A percentile compares a stretch with the other conserved stretches of the same genome.
Conservation (phyloP, 2,888 invertebrate genomes). For the Nesidiocoris tenuis region DNA sequence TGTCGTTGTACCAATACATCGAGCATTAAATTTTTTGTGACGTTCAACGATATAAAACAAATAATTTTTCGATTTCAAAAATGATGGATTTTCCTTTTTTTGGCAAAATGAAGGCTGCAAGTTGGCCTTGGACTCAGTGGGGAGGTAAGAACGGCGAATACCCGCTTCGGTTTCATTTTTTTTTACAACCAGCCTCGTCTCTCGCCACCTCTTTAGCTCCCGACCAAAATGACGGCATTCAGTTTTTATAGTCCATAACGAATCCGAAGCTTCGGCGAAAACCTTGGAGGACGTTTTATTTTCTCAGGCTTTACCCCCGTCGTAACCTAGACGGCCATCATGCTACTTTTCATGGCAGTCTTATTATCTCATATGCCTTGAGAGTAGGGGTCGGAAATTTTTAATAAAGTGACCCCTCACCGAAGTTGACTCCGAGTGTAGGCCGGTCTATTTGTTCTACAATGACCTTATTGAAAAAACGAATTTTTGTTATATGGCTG, state of each 20-base stretch:
- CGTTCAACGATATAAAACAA: too few relatives aligned
- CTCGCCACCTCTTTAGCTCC: conserved; percentile 18
- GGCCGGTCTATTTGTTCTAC: too few relatives aligned
- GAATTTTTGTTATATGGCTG: too few relatives aligned
- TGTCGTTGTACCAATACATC: too few relatives aligned
- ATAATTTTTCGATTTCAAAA: too few relatives aligned
- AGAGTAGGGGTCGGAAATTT: not conserved
- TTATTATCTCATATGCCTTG: not conserved
- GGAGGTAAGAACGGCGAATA: not conserved
- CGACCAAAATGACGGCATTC: conserved; percentile 9
- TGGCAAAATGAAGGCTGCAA: too few relatives aligned
- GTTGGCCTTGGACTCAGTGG: too few relatives aligned
- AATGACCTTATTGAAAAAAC: too few relatives aligned
- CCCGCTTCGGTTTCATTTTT: not conserved
- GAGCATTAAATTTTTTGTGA: too few relatives aligned
- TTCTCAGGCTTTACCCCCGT: not conserved
- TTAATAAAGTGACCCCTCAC: too few relatives aligned
- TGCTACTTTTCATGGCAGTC: not conserved
- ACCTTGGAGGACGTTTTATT: not conserved
- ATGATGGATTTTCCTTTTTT: too few relatives aligned
- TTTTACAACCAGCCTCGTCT: not conserved
- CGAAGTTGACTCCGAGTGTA: too few relatives aligned
- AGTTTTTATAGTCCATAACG: conserved; percentile 26
- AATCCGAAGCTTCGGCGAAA: conserved; percentile 4
- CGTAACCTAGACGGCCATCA: not conserved